A percentile compares a stretch with the other conserved stretches of the same genome.
Conservation (phyloP, 1,140 invertebrate genomes). For the Danaus melanippus region DNA sequence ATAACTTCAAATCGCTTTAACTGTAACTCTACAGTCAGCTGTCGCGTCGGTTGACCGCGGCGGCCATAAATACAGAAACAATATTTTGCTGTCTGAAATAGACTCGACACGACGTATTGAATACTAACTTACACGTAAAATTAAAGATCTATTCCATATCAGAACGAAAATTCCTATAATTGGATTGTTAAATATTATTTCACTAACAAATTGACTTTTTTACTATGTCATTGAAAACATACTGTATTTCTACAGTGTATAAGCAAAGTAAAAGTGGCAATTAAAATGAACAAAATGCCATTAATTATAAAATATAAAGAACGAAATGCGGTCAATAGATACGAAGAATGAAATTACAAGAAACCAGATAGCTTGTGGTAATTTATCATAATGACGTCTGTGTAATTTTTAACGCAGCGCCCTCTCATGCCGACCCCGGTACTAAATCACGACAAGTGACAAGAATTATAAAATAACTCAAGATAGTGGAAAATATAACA, state of each 20-base stretch:
- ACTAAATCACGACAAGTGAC: constrained; percentile 55
- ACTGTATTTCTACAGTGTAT: too few species aligned
- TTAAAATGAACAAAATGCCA: not conserved
- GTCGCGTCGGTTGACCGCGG: constrained; percentile 41
- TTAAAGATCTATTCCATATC: constrained; percentile 15
- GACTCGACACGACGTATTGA: constrained; percentile 3
- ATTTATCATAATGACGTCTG: constrained; percentile 56
- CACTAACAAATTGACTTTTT: too few species aligned
- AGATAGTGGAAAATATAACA: constrained; percentile 54
- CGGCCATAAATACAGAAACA: constrained; percentile 55
- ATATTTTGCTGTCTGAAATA: constrained; percentile 43
- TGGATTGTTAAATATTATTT: too few species aligned
- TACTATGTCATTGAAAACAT: too few species aligned
- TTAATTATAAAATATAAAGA: constrained; percentile 10
- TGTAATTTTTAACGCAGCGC: constrained; percentile 42
- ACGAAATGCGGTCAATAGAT: constrained; percentile 10
- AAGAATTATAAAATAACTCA: constrained; percentile 63
- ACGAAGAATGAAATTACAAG: constrained; percentile 27
- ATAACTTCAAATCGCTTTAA: constrained; percentile 20
- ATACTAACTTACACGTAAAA: constrained; percentile 17
- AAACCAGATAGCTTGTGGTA: constrained; percentile 39
- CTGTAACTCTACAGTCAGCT: constrained; percentile 13
- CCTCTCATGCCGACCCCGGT: constrained; percentile 37
- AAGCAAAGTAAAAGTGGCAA: too few species aligned
- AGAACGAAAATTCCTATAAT: too few species aligned